Conservation (phyloP, 2,113 vertebrate species). For the Actinemys pallida region DNA sequence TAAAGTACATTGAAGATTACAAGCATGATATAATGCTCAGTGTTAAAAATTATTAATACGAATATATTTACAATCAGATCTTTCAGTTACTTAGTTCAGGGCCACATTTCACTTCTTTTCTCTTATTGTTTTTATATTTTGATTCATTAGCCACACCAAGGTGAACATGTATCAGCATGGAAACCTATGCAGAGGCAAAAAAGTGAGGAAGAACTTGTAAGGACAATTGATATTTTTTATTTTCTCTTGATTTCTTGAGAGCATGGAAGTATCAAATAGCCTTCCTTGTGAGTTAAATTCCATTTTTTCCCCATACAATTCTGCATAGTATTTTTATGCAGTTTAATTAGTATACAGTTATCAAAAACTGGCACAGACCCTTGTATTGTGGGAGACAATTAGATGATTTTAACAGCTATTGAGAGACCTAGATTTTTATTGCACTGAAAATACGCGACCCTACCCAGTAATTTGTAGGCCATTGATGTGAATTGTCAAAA, state of each 20-base stretch:
- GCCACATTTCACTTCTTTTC: not conserved
- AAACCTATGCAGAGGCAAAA: conserved; percentile 2
- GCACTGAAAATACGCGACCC: not conserved
- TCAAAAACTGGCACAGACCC: not conserved
- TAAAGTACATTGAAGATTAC: not conserved
- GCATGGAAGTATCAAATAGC: not conserved
- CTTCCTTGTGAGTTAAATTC: not conserved
- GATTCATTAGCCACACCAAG: not conserved
- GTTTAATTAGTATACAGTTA: not conserved
- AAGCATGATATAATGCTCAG: not conserved
- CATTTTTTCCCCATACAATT: not conserved
- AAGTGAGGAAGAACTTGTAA: conserved; percentile 63
- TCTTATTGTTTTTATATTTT: not conserved
- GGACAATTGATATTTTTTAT: not conserved
- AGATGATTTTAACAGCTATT: not conserved
- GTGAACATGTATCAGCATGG: not conserved
- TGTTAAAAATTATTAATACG: not conserved
- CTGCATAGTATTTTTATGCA: not conserved
- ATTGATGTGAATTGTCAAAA: not conserved
- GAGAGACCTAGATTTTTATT: not conserved
- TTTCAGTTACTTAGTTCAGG: not conserved
- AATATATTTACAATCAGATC: not conserved
- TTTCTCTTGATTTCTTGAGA: not conserved
- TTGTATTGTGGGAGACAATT: not conserved
- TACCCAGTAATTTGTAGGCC: not conserved